Conservation (phyloP, 2,113 vertebrate genomes). For the Thryonomys swinderianus region DNA sequence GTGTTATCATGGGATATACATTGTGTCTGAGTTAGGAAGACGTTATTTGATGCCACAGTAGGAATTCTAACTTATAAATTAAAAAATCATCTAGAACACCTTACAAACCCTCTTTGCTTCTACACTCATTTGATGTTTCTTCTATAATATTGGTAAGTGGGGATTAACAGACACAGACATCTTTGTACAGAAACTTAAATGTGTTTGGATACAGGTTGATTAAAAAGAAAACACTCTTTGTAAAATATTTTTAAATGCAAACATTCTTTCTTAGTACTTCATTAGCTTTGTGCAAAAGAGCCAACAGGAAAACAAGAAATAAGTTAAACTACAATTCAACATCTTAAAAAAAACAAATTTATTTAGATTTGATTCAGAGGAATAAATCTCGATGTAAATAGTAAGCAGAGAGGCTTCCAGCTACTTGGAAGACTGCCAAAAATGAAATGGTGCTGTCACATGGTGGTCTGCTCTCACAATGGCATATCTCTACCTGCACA, state of each 20-base stretch:
- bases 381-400: constrained; percentile 8
- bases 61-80: constrained; percentile 24
- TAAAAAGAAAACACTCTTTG: not conserved
- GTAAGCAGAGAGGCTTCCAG: not conserved
- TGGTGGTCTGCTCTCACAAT: not conserved
- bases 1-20: not conserved
- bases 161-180: not conserved
- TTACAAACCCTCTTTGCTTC: not conserved
- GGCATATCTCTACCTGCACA: not conserved
- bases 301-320: constrained; percentile 35
- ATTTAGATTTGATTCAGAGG: not conserved
- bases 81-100: not conserved
- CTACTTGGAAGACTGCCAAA: not conserved
- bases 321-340: not conserved
- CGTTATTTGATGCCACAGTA: constrained; percentile 33
- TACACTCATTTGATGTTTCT: not conserved
- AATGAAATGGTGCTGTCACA: not conserved
- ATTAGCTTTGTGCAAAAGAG: constrained; percentile 6
- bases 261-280: not conserved
- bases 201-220: not conserved
- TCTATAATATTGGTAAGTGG: constrained; percentile 31
- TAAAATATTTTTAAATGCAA: constrained; percentile 28
- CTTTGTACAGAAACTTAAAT: not conserved
- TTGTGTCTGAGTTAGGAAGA: not conserved
- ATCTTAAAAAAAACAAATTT: constrained; percentile 34